Base-by-base conservation (phyloP, 2,113 vertebrate species). In the Perca fluviatilis region DNA sequence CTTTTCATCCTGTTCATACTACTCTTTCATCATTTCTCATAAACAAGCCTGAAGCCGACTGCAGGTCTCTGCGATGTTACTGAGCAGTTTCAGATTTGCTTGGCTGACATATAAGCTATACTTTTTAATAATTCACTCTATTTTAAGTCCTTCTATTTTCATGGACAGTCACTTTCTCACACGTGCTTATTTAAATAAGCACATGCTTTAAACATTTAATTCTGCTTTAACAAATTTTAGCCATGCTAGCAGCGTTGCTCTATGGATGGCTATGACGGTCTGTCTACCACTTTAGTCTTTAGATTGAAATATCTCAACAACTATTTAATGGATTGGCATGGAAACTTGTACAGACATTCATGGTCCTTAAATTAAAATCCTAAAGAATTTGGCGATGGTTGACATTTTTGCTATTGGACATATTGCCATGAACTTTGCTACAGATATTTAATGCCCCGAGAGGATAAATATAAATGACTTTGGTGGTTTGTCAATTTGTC, bases 1-100 rank as follows among this genome's bases (percentile, higher is more conserved):
- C 16, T 67, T 79, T 82, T 83, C 70, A 76, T 77, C 72, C 36
- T 21, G 60, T 11, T 46, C 6, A 2, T 27, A 18, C 63, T 60
- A 18, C 57, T 64, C 69, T 86, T 63, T 76, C 21, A 75, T 79
- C 23, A 8, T 50, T 63, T 43, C 71, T 62, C 70, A 64, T 60
- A 64, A 49, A 43, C 33, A 33, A 61, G 21, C 30, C 74, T 19
- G 60, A 46, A 58, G 58, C 47, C 19, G 13, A 40, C n/a, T 46
- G 66, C 74, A 70, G 63, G 56, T 50, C 58, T 61, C 46, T 21
- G 57, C 25, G 47, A 64, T 60, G 69, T 75, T 27, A 57, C 58
- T 12, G 53, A 68, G 27, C 40, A 12, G 7, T 57, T 21, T 62
- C 21, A 27, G 27, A 68, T 62, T 9, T 60, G 49, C 27, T 27